Percentiles rank a stretch among this genome's conserved stretches.
phyloP scores from a whole-genome alignment of 92 coral and sea anemone species.

The Palythoa grandis region DNA sequence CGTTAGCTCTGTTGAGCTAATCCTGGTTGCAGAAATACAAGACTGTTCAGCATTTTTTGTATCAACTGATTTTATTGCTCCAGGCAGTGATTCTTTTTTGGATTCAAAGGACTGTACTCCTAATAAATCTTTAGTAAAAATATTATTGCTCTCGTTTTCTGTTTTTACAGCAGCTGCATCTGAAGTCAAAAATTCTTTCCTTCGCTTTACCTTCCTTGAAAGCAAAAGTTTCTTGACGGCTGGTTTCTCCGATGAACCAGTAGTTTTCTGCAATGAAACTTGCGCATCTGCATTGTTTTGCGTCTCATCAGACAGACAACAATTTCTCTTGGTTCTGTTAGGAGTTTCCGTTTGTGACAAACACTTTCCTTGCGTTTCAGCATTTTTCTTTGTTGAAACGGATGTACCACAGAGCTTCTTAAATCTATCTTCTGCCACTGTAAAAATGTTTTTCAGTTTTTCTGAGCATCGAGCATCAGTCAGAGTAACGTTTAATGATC shows the following conservation, averaged over 20 bases:
- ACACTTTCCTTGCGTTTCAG: conserved; percentile 6
- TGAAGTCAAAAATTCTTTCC: neutral
- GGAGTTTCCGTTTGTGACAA: neutral
- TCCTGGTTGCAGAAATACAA: neutral
- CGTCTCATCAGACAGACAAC: neutral
- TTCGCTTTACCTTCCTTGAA: neutral
- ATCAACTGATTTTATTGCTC: no score
- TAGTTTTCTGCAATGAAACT: neutral
- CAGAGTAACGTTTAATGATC: conserved; percentile 32
- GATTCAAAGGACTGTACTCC: neutral
- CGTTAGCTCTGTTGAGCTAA: neutral
- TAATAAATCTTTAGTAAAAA: neutral
- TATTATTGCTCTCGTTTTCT: neutral
- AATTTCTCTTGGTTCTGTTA: neutral
- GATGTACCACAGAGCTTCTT: neutral
- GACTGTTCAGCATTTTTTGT: neutral
- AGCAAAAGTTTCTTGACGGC: neutral
- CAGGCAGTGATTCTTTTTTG: neutral
- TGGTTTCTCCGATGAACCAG: neutral
- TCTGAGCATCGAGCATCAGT: conserved; percentile 42
- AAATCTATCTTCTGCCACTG: conserved; percentile 47
- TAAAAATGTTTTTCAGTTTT: conserved; percentile 27
- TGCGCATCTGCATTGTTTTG: neutral
- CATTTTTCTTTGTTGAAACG: neutral
- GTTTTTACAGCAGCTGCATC: neutral